Evolutionary conservation across 1,140 invertebrate species (phyloP).

Genomic region (Orchesella cincta): DNA sequence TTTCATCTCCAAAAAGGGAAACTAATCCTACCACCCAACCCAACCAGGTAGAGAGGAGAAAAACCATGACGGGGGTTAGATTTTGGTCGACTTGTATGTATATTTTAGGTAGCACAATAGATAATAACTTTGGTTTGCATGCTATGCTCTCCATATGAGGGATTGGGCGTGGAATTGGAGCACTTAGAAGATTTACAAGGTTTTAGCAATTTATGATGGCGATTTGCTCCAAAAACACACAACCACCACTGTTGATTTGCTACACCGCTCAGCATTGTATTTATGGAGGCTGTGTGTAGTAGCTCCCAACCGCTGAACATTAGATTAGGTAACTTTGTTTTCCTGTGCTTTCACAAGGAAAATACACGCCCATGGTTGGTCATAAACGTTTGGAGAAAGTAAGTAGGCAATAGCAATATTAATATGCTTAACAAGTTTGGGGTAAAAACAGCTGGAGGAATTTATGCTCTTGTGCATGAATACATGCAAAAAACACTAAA

Average conservation of each 20-base stretch:
- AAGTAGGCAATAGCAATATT: no score
- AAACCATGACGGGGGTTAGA: neutral
- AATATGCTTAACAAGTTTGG: neutral
- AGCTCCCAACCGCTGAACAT: no score
- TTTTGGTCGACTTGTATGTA: neutral
- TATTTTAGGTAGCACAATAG: neutral
- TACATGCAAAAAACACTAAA: no score
- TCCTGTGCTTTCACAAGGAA: no score
- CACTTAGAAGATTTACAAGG: neutral
- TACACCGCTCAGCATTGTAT: no score
- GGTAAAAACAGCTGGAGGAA: neutral
- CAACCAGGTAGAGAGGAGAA: neutral
- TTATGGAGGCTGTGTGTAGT: no score
- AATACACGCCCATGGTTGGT: no score
- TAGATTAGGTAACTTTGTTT: no score
- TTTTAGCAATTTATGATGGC: constrained; percentile 17
- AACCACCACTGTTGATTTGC: constrained; percentile 7
- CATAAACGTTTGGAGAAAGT: no score
- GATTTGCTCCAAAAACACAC: neutral
- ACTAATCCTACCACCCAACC: neutral
- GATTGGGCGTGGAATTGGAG: constrained; percentile 20
- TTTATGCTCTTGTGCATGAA: neutral
- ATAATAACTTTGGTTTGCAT: neutral
- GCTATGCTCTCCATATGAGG: neutral
- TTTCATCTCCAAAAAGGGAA: neutral